Evolutionary conservation across 2,113 vertebrate species (phyloP).

Genomic region (Halcyon malimbica): DNA sequence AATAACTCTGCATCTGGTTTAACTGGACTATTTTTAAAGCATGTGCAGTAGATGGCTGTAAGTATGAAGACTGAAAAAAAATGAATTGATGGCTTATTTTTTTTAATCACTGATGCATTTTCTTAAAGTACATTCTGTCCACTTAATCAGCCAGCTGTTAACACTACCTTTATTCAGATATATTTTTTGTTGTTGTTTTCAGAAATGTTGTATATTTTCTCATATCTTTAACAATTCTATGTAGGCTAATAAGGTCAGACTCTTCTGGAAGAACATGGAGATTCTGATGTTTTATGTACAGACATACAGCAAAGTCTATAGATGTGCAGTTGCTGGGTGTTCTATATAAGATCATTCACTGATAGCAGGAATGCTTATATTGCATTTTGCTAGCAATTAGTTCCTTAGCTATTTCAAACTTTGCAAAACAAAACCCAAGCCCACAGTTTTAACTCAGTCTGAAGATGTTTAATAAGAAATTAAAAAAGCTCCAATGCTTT

Average conservation of each 20-base stretch:
- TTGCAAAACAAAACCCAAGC: background rate
- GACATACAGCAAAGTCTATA: background rate
- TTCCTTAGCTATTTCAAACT: background rate
- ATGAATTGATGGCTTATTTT: background rate
- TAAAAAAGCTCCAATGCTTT: background rate
- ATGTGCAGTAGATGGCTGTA: background rate
- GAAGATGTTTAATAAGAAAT: background rate
- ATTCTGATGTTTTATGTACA: background rate
- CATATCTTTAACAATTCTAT: background rate
- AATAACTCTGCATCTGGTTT: background rate
- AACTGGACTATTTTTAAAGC: background rate
- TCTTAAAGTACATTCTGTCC: background rate
- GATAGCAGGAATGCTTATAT: background rate
- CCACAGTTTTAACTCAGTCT: background rate
- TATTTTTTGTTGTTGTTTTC: background rate
- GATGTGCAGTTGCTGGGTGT: background rate
- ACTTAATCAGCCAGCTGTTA: background rate
- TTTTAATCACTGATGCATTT: fast-evolving
- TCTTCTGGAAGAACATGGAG: background rate
- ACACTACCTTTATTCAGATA: background rate
- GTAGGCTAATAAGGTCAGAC: background rate
- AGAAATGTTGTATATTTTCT: background rate
- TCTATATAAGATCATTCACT: background rate
- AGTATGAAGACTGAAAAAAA: background rate
- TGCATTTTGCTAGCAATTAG: background rate